Conservation (phyloP, 2,888 invertebrate genomes). For the Coelogynopora nodosa region DNA sequence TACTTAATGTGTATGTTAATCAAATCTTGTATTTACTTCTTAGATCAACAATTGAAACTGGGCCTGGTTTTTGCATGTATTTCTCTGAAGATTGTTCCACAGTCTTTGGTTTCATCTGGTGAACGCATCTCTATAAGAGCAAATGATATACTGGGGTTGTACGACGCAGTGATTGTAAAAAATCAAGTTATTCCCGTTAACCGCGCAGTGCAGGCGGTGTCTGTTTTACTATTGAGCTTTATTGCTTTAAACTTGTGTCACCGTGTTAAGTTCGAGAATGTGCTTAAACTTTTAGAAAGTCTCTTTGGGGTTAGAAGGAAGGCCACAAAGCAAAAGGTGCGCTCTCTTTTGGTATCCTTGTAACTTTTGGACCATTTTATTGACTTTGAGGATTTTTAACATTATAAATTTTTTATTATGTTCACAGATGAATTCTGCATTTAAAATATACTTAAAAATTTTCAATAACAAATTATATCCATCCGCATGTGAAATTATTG, state of each 20-base stretch:
- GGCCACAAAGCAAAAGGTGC: not conserved
- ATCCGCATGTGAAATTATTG: too few relatives aligned
- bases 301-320: not conserved
- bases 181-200: not conserved
- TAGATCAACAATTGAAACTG: not conserved
- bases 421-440: too few relatives aligned
- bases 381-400: too few relatives aligned
- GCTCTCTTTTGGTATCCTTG: not conserved
- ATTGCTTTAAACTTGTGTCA: not conserved
- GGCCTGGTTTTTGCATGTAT: not conserved
- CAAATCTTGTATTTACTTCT: too few relatives aligned
- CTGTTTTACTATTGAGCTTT: not conserved
- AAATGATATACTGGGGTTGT: not conserved
- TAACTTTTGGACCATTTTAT: too few relatives aligned
- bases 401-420: too few relatives aligned
- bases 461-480: too few relatives aligned
- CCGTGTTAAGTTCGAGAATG: not conserved
- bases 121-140: not conserved
- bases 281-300: not conserved
- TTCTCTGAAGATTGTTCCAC: not conserved
- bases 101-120: not conserved
- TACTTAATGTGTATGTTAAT: too few relatives aligned
- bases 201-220: not conserved
- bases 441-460: too few relatives aligned
- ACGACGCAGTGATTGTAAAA: not conserved